Evolutionary conservation across 1,140 invertebrate species (phyloP), one percentile per base, ranked within the genome.

Genomic region (Eupeodes corollae): DNA sequence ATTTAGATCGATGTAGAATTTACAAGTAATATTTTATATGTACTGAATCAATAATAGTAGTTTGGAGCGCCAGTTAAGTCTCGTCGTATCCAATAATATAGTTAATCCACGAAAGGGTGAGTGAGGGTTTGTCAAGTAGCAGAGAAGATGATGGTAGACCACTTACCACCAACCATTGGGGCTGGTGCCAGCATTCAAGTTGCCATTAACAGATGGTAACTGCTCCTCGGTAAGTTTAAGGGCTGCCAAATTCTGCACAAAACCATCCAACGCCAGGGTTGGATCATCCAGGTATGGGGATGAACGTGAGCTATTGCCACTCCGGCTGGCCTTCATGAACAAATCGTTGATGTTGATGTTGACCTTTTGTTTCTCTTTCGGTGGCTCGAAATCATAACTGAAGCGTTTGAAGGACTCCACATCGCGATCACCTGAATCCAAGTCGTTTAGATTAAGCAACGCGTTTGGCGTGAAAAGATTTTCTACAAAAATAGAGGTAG

Each of bases 371-470:
- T 68, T 70, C 46, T 68, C 57, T 18, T 61, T 63, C 6, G 68
- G 64, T 38, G 69, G 66, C 15, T 69, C 59, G 49, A 67, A 70
- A 52, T 63, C 68, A 45, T 60, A 69, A 15, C 70, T 62, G 46
- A 69, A 71, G 0, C 67, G 58, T 39, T 71, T 70, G 54, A 69
- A 70, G 0, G 63, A 64, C 39, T 71, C 69, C 3, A 68, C 64
- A 50, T 71, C 69, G 0, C 67, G 50, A 42, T 69, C 68, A 2
- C 62, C 58, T 14, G 56, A 58, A 21, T 70, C 67, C 5, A 70
- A 49, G 6, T 63, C 53, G 11, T 63, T 68, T 2, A 69, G 53
- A 38, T 68, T 69, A 1, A 61, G 61, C 31, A 52, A 58, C 35
- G 58, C 58, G 48, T 70, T 63, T 13, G 64, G 64, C 5, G 58